Evolutionary conservation across 2,888 invertebrate genomes (phyloP), one percentile per base, ranked within the genome.

Genomic region (Scrobipalpa costella): DNA sequence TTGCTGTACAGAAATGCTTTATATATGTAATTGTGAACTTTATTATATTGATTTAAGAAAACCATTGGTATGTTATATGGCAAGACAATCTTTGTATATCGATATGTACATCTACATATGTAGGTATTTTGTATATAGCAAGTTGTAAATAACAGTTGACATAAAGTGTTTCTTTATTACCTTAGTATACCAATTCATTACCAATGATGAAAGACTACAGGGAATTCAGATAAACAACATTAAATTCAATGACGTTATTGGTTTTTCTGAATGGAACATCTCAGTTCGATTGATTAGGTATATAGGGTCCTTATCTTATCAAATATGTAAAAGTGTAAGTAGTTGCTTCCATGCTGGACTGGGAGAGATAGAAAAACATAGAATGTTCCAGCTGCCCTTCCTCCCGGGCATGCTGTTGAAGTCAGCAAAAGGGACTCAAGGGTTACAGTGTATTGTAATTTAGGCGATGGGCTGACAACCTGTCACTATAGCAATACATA

Each of bases 191-290:
- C 13, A 6, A 55, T 6, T 34, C 55, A 34, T 27, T 55, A 52
- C 5, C 19, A 21, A 13, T 44, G 15, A 44, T 21, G n/a, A 55
- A 52, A 27, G 27, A n/a, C 55, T 55, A 34, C 27, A n/a, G 34
- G 27, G 52, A 52, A 52, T 44, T 44, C 57, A 49, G 34, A 63
- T 13, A 63, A 60, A 59, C 61, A 62, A 58, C 63, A n/a, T 57
- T 27, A 15, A 15, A 6, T 13, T 34, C 33, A 34, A 55, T 55
- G 55, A 55, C 55, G 55, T 55, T 34, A 55, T 15, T 55, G 55
- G 55, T 2, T 55, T 55, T 15, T 55, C 55, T 55, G 7, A n/a
- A n/a, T 7, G 8, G 33, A 33, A 62, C 34, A 55, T 55, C 34
- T n/a, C n/a, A 15, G 55, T 15, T 55, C n/a, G 8, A 34, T 27